Evolutionary conservation across 2,888 invertebrate genomes (phyloP).

Genomic region (Stenchaetothrips biformis): DNA sequence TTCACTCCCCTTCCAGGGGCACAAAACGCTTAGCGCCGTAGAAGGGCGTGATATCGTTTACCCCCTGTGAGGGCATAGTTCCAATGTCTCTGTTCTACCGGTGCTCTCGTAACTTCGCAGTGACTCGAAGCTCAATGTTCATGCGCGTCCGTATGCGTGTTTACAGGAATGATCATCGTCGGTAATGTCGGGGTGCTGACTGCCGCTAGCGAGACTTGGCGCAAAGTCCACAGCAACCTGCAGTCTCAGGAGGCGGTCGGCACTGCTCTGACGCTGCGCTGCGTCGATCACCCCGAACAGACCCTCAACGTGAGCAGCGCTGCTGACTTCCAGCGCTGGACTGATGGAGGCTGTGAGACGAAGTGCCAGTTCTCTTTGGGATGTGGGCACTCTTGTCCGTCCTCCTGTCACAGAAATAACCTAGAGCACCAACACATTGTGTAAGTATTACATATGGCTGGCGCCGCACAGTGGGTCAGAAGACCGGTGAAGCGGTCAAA

Average conservation of each 20-base stretch:
- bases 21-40: no score
- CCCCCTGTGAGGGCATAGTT: no score
- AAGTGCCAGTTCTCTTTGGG: conserved; percentile 50
- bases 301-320: conserved; percentile 42
- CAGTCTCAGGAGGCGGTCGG: conserved; percentile 49
- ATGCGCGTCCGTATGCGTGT: no score
- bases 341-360: conserved; percentile 58
- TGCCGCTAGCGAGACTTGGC: conserved; percentile 55
- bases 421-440: conserved; percentile 46
- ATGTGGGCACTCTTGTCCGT: conserved; percentile 61
- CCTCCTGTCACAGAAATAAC: conserved; percentile 58
- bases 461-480: neutral
- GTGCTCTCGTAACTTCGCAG: no score
- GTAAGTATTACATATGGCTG: neutral
- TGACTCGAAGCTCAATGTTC: no score
- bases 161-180: conserved; percentile 61
- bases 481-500: no score
- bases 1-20: no score
- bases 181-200: conserved; percentile 63
- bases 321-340: conserved; percentile 50
- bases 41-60: no score
- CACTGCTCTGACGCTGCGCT: neutral
- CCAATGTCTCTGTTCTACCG: no score
- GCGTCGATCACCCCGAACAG: neutral
- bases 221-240: conserved; percentile 51